phyloP scores from a whole-genome alignment of 2,797 vertebrate species.

The Pyrocephalus nanus region DNA sequence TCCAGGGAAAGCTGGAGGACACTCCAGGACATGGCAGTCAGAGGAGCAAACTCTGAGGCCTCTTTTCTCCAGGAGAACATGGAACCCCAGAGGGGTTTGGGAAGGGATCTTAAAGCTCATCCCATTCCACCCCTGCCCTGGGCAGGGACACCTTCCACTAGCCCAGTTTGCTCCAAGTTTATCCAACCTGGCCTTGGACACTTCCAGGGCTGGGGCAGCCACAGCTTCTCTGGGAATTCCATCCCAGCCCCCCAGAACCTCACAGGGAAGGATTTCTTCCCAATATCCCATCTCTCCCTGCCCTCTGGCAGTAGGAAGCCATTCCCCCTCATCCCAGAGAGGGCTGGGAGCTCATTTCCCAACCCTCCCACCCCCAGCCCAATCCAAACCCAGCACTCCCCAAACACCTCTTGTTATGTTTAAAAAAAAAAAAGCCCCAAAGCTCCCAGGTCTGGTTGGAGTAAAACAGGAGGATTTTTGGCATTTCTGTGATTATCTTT shows the following conservation, averaged over 20 bases:
- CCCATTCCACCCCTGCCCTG: not conserved
- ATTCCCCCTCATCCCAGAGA: not conserved
- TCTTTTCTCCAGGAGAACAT: not conserved
- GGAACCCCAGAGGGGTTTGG: not conserved
- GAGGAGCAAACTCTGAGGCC: not conserved
- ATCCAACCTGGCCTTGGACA: not conserved
- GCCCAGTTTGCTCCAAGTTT: fast-evolving
- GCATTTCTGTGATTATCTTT: not conserved
- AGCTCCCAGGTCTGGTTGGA: not conserved
- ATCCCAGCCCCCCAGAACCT: not conserved
- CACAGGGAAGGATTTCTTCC: not conserved
- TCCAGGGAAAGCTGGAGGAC: not conserved
- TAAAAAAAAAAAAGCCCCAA: not conserved
- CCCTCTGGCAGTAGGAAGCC: not conserved
- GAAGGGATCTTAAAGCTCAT: not conserved
- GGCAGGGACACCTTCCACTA: not conserved
- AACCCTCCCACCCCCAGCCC: not conserved
- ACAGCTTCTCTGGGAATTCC: not conserved
- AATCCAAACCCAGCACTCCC: not conserved
- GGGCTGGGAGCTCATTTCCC: not conserved
- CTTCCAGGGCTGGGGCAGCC: not conserved
- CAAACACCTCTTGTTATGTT: not conserved
- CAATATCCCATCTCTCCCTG: not conserved
- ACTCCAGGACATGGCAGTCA: not conserved
- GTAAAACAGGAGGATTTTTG: not conserved